phyloP scores from a whole-genome alignment of 2,113 vertebrate genomes.

The Notiomystis cincta region DNA sequence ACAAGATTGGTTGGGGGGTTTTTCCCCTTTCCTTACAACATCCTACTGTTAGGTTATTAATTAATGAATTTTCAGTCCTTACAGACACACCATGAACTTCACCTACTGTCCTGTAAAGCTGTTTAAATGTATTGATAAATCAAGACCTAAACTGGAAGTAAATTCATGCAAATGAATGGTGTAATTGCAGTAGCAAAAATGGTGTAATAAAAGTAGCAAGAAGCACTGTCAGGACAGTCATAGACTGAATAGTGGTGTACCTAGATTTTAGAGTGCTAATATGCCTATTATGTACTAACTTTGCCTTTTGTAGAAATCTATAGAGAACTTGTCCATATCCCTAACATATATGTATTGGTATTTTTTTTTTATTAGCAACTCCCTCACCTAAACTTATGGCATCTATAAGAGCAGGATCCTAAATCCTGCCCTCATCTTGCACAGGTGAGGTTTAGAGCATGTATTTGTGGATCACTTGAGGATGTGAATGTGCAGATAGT shows the following conservation, averaged over 20 bases:
- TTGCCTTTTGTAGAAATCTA: neutral
- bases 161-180: neutral
- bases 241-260: neutral
- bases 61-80: neutral
- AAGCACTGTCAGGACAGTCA: neutral
- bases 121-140: neutral
- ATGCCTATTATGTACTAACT: neutral
- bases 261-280: neutral
- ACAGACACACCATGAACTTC: neutral
- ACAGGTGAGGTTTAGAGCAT: neutral
- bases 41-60: neutral
- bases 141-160: neutral
- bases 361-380: neutral
- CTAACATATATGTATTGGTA: neutral
- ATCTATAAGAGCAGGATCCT: neutral
- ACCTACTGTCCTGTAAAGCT: neutral
- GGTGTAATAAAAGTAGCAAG: neutral
- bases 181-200: neutral
- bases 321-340: neutral
- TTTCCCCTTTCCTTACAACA: neutral
- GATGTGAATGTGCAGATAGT: neutral
- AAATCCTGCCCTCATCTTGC: neutral
- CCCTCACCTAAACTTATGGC: neutral
- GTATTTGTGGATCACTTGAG: neutral
- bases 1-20: neutral